Percentiles rank a stretch among this genome's conserved stretches.
Conservation (phyloP, 2,113 vertebrate genomes). For the Lasiurus cinereus region DNA sequence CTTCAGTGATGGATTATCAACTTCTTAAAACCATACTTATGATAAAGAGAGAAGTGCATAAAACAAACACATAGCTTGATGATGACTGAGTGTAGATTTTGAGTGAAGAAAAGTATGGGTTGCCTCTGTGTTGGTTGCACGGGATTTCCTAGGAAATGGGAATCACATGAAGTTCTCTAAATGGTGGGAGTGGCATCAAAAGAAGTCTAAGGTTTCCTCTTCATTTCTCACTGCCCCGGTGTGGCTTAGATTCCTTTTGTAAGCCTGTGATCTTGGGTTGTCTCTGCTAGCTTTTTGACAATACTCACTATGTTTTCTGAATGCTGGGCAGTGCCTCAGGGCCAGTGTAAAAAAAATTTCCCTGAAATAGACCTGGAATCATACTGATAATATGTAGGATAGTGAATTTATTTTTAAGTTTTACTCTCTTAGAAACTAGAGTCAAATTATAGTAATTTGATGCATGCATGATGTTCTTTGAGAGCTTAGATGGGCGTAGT, state of each 20-base stretch:
- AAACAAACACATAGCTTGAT: neutral
- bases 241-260: neutral
- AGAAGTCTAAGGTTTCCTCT: neutral
- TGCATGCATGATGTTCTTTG: neutral
- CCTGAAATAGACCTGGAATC: neutral
- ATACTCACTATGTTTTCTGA: neutral
- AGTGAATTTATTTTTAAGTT: neutral
- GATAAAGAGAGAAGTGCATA: neutral
- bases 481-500: neutral
- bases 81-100: neutral
- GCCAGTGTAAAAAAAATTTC: neutral
- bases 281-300: neutral
- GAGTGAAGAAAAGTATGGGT: neutral
- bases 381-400: neutral
- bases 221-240: neutral
- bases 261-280: neutral
- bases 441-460: constrained; percentile 5
- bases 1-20: neutral
- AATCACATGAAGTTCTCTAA: neutral
- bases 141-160: neutral
- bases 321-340: neutral
- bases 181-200: neutral
- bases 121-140: neutral
- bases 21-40: neutral
- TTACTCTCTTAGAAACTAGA: neutral